Evolutionary conservation across 1,140 invertebrate species (phyloP).

Genomic region (Cydia splendana): DNA sequence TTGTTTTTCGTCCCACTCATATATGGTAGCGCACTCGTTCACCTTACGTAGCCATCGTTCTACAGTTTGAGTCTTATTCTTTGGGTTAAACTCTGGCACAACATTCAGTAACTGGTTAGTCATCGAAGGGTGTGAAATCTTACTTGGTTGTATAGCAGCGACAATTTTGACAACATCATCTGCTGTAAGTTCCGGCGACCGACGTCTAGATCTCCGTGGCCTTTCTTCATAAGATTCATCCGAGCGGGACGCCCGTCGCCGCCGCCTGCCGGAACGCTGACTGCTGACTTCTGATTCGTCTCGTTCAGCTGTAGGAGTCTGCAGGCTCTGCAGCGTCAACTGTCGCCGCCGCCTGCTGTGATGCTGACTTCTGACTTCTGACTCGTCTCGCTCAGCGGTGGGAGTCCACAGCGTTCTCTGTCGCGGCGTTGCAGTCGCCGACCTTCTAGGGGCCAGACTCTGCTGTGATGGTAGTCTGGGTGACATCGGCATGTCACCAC

Average conservation of each 20-base stretch:
- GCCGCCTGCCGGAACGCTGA: not conserved
- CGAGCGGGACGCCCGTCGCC: not conserved
- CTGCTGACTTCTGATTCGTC: not conserved
- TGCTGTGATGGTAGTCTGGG: not conserved
- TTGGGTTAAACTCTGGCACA: constrained; percentile 33
- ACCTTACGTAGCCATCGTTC: constrained; percentile 34
- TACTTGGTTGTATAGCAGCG: not conserved
- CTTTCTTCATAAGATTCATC: not conserved
- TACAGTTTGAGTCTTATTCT: constrained; percentile 26
- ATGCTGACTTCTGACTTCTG: no score
- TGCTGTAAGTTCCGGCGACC: not conserved
- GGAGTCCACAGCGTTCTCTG: no score
- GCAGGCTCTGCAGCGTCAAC: no score
- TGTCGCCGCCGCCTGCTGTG: no score
- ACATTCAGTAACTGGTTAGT: constrained; percentile 23
- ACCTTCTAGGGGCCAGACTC: not conserved
- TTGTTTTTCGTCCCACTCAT: constrained; percentile 33
- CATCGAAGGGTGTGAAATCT: not conserved
- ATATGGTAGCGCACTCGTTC: constrained; percentile 31
- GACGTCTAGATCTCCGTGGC: not conserved
- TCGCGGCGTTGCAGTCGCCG: not conserved
- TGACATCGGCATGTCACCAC: not conserved
- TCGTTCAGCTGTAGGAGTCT: no score
- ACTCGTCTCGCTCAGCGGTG: no score
- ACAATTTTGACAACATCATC: not conserved